Percentiles rank a stretch among this genome's conserved stretches.
phyloP scores from a whole-genome alignment of 2,113 vertebrate genomes.

The Pipa parva region DNA sequence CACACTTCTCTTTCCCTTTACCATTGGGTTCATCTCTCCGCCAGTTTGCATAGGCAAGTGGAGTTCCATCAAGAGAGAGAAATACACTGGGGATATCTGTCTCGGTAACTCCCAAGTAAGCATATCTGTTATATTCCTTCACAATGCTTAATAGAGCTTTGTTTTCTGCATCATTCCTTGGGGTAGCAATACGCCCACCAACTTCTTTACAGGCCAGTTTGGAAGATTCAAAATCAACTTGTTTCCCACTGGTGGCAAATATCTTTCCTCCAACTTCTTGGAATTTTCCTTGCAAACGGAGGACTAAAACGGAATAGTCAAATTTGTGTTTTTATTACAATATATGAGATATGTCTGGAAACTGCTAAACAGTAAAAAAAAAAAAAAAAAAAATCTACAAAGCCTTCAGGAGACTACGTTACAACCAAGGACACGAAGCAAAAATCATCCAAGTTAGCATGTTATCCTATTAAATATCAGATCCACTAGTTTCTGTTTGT shows the following conservation, averaged over 20 bases:
- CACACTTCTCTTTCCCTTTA: conserved; percentile 50
- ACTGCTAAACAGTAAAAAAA: conserved; percentile 54
- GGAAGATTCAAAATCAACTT: conserved; percentile 47
- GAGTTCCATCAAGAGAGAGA: conserved; percentile 34
- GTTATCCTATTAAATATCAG: no score
- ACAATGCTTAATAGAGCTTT: conserved; percentile 51
- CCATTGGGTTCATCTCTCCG: conserved; percentile 52
- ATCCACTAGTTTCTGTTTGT: no score
- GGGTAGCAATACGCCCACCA: conserved; percentile 55
- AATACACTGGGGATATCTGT: conserved; percentile 40
- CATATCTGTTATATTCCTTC: conserved; percentile 48
- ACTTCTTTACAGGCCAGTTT: conserved; percentile 46
- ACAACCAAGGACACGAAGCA: no score
- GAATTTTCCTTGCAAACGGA: conserved; percentile 53
- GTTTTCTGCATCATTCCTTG: conserved; percentile 55
- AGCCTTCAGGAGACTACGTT: no score
- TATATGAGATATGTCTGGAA: conserved; percentile 43
- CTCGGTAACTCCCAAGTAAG: conserved; percentile 58
- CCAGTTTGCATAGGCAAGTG: conserved; percentile 52
- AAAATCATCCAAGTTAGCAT: no score
- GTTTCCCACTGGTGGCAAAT: conserved; percentile 57
- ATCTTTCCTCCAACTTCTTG: conserved; percentile 51
- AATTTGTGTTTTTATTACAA: conserved; percentile 54
- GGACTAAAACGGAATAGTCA: conserved; percentile 52
- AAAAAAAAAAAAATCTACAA: no score